Percentiles rank a stretch among this genome's conserved stretches.
Conservation (phyloP, 2,888 invertebrate species). For the Andrena hattorfiana region DNA sequence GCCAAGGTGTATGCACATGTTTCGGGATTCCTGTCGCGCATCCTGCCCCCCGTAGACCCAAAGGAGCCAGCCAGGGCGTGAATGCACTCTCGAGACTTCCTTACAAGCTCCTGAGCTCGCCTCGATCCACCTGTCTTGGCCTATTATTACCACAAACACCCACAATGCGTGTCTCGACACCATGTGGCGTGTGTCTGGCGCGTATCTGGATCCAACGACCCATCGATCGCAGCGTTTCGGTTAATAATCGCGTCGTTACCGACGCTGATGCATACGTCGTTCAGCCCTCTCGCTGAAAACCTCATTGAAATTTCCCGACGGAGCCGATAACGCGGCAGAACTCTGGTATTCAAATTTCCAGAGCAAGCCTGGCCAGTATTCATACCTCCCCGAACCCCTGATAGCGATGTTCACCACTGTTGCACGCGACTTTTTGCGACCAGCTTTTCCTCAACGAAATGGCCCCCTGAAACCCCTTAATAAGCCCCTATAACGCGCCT, state of each 20-base stretch:
- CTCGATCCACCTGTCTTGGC: neutral
- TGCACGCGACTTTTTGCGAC: neutral
- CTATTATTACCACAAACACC: neutral
- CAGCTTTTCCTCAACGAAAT: too few species aligned
- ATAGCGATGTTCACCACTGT: neutral
- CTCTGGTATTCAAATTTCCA: conserved; percentile 22
- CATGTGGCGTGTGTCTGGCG: neutral
- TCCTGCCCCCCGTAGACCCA: too few species aligned
- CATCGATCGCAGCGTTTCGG: conserved; percentile 23
- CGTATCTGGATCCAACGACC: conserved; percentile 11
- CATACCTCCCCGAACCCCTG: neutral
- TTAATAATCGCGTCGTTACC: conserved; percentile 29
- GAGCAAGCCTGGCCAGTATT: neutral
- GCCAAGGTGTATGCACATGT: too few species aligned
- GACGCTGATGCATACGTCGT: neutral
- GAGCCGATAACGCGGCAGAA: neutral
- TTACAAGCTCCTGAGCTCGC: neutral
- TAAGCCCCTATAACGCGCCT: too few species aligned
- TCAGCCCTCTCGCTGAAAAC: neutral
- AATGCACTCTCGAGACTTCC: neutral
- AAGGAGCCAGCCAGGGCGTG: neutral
- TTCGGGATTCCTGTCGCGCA: too few species aligned
- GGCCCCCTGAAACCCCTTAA: too few species aligned
- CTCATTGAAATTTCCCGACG: conserved; percentile 18
- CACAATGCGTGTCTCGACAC: conserved; percentile 4